A percentile compares a stretch with the other conserved stretches of the same genome.
These are phyloP conservation scores for Lissocephala sabroskyi DNA, from an alignment of 2,888 invertebrate genomes.

Conservation along the genomic window DNA sequence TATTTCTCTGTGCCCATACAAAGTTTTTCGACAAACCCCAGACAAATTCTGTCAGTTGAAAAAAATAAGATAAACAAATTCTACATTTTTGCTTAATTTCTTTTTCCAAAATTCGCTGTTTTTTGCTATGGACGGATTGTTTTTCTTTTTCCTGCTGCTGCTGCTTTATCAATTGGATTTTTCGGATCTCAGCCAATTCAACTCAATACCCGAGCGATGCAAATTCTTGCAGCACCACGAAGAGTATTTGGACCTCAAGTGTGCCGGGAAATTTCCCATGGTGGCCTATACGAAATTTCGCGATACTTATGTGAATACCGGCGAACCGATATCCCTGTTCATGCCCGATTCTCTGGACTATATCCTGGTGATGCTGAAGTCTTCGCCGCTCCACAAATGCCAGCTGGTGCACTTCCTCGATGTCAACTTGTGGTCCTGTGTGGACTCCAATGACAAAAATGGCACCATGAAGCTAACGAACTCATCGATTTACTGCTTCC, in stretches of 20 bases:
- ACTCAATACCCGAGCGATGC: slow-evolving; percentile 26
- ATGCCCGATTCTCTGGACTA: slow-evolving; percentile 22
- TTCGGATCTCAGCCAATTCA: background rate
- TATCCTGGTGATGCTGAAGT: slow-evolving; percentile 25
- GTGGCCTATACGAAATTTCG: slow-evolving; percentile 36
- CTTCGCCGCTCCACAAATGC: slow-evolving; percentile 31
- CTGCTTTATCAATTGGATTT: no score
- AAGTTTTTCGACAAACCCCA: no score
- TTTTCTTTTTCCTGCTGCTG: background rate
- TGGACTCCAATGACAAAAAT: slow-evolving; percentile 1
- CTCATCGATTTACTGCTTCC: slow-evolving; percentile 33
- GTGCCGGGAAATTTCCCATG: slow-evolving; percentile 31
- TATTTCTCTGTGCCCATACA: no score
- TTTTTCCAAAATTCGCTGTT: no score
- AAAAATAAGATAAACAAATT: no score
- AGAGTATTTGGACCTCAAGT: slow-evolving; percentile 13
- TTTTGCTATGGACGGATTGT: background rate
- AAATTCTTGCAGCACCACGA: slow-evolving; percentile 13
- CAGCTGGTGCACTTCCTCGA: slow-evolving; percentile 17
- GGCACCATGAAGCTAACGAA: slow-evolving; percentile 10
- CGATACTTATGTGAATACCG: slow-evolving; percentile 29
- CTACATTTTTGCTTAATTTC: no score
- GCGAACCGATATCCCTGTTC: slow-evolving; percentile 34
- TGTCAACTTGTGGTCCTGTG: slow-evolving; percentile 20
- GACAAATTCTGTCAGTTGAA: no score